Percentiles rank a stretch among this genome's conserved stretches.
Evolutionary conservation across 2,888 invertebrate species (phyloP).

Genomic region (Hydrotaea cyrtoneurina): DNA sequence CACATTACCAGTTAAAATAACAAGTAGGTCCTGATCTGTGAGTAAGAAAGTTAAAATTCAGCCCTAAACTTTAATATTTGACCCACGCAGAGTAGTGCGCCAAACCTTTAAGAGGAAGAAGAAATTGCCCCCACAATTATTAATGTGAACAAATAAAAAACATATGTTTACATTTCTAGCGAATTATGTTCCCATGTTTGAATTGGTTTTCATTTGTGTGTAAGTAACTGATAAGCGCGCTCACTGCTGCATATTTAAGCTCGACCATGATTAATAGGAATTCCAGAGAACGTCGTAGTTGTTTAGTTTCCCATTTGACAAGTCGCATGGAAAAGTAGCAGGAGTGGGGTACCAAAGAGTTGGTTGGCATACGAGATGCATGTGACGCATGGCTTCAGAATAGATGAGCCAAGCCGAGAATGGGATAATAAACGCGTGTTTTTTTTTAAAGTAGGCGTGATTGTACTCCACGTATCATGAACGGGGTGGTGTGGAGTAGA

Average conservation of each 20-base stretch:
- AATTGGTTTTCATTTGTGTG: background rate
- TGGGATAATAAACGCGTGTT: background rate
- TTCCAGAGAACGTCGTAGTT: background rate
- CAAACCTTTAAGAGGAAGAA: no score
- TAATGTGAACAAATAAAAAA: background rate
- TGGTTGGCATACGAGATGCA: background rate
- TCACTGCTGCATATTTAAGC: background rate
- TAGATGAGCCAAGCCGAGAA: background rate
- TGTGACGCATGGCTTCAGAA: background rate
- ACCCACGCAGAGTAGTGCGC: no score
- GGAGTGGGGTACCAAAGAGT: background rate
- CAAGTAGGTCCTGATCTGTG: no score
- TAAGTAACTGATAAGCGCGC: background rate
- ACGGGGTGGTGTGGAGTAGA: background rate
- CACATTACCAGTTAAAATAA: no score
- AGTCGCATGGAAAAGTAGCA: background rate
- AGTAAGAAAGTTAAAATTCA: no score
- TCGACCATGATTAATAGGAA: background rate
- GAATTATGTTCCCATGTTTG: background rate
- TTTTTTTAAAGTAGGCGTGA: background rate
- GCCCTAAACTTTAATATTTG: no score
- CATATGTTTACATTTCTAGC: background rate
- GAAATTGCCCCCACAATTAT: background rate
- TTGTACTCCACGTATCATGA: background rate
- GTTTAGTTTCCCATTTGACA: constrained; percentile 1